Percentiles rank a stretch among this genome's conserved stretches.
phyloP scores from a whole-genome alignment of 2,797 vertebrate species.

The Saxicola maurus region DNA sequence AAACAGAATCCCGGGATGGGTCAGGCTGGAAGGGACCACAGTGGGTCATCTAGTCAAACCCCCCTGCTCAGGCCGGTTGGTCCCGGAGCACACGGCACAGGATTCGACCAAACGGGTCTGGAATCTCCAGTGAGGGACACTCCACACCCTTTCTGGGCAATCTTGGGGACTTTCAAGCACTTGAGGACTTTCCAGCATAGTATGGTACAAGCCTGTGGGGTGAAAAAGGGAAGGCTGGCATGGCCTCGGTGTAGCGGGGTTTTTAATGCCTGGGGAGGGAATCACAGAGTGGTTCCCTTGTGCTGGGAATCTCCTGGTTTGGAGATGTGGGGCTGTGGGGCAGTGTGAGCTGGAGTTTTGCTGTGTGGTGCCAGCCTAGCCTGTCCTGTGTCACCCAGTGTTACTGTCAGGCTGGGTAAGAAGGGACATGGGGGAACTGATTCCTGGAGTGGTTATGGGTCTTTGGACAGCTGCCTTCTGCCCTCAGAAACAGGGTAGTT shows the following conservation, averaged over 20 bases:
- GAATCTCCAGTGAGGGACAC: not conserved
- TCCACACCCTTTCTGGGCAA: not conserved
- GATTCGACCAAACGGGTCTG: rapidly evolving
- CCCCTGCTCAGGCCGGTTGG: not conserved
- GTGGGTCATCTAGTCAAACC: not conserved
- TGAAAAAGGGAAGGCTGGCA: no score
- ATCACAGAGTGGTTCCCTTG: not conserved
- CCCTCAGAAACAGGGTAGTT: not conserved
- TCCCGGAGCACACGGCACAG: not conserved
- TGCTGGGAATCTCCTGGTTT: not conserved
- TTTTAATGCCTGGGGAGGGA: not conserved
- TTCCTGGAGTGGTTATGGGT: not conserved
- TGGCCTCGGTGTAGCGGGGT: rapidly evolving
- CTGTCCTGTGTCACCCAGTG: rapidly evolving
- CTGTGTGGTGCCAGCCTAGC: not conserved
- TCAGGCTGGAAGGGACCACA: not conserved
- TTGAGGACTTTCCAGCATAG: rapidly evolving
- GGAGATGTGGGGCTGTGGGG: not conserved
- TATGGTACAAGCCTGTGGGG: not conserved
- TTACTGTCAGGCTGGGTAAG: not conserved
- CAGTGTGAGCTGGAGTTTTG: not conserved
- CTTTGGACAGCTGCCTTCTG: not conserved
- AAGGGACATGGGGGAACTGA: rapidly evolving
- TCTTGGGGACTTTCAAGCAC: not conserved
- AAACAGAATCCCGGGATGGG: not conserved